A percentile compares a stretch with the other conserved stretches of the same genome.
phyloP scores from a whole-genome alignment of 1,140 invertebrate genomes.

The Ceratina calcarata region DNA sequence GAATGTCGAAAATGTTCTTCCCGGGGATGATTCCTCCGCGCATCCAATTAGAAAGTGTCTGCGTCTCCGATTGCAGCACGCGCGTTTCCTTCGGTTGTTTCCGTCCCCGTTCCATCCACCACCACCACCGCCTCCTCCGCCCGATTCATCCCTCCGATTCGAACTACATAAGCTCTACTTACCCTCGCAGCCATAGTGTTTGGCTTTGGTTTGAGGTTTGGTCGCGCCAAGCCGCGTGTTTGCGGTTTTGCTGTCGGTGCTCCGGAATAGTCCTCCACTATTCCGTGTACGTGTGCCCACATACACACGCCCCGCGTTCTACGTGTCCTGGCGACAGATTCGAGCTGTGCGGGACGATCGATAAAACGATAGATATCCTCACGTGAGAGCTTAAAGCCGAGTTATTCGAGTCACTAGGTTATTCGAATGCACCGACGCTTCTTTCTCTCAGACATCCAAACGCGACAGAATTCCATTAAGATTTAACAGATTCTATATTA shows the following conservation, averaged over 20 bases:
- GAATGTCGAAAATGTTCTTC: constrained; percentile 4
- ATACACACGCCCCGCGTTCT: constrained; percentile 25
- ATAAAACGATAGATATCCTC: constrained; percentile 56
- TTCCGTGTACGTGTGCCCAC: constrained; percentile 41
- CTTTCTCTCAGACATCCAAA: no score
- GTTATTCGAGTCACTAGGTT: no score
- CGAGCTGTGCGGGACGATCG: constrained; percentile 52
- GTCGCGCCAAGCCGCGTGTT: constrained; percentile 78
- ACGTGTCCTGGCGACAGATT: constrained; percentile 57
- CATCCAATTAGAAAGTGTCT: constrained; percentile 49
- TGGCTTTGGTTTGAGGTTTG: constrained; percentile 79
- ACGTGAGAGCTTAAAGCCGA: background rate
- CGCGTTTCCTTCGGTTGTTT: constrained; percentile 16
- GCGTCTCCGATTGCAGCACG: constrained; percentile 17
- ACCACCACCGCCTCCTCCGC: background rate
- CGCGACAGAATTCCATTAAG: no score
- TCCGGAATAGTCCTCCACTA: constrained; percentile 64
- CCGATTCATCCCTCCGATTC: constrained; percentile 45
- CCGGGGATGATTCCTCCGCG: constrained; percentile 27
- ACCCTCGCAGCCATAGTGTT: constrained; percentile 73
- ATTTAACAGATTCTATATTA: no score
- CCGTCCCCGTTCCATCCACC: background rate
- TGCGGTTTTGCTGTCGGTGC: constrained; percentile 79
- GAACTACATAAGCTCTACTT: constrained; percentile 76
- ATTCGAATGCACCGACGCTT: no score